Percentiles rank a stretch among this genome's conserved stretches.
Conservation (phyloP, 2,888 invertebrate species). For the Platypus cylindrus region DNA sequence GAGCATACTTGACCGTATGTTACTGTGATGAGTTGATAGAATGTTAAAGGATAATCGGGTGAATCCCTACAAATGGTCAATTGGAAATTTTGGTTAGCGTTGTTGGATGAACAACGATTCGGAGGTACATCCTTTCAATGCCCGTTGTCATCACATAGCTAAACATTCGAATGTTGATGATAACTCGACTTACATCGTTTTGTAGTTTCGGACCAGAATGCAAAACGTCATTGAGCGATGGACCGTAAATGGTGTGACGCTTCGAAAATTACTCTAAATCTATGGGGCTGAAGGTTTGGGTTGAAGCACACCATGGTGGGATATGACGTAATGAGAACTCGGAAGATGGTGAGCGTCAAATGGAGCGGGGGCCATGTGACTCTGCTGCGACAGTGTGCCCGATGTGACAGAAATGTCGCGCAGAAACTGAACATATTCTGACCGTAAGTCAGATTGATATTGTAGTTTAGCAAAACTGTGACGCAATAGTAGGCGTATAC, state of each 20-base stretch:
- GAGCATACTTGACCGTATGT: too few relatives aligned
- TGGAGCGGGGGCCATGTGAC: slow-evolving; percentile 5
- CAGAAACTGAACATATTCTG: slow-evolving; percentile 6
- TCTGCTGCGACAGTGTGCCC: too few relatives aligned
- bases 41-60: too few relatives aligned
- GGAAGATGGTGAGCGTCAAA: too few relatives aligned
- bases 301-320: slow-evolving; percentile 4
- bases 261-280: slow-evolving; percentile 2
- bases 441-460: slow-evolving; percentile 3
- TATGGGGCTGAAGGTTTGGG: slow-evolving; percentile 2
- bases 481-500: slow-evolving; percentile 9
- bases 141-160: slow-evolving; percentile 5
- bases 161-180: slow-evolving; percentile 3
- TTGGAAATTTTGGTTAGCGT: slow-evolving; percentile 3
- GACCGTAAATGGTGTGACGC: neutral
- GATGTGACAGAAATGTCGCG: slow-evolving; percentile 3
- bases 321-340: slow-evolving; percentile 1
- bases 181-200: neutral
- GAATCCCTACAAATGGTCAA: slow-evolving; percentile 4
- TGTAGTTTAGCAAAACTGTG: slow-evolving; percentile 5
- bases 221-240: slow-evolving; percentile 5
- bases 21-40: too few relatives aligned
- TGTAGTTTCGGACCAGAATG: slow-evolving; percentile 3
- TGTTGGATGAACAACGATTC: slow-evolving; percentile 4
- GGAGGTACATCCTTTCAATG: slow-evolving; percentile 4